A percentile compares a stretch with the other conserved stretches of the same genome.
Evolutionary conservation across 2,113 vertebrate genomes (phyloP).

Genomic region (Dipodomys spectabilis): DNA sequence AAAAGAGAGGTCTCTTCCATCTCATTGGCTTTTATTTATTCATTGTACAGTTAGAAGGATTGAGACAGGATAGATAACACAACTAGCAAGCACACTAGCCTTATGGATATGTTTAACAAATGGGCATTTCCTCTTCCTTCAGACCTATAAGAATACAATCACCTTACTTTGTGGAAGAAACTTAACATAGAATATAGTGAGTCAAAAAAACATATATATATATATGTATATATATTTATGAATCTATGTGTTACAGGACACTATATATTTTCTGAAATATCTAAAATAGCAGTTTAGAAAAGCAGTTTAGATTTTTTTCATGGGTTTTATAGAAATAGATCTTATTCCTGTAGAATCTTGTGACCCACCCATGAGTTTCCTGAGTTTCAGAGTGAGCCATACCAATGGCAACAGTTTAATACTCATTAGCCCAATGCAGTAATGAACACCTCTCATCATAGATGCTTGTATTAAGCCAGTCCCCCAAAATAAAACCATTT

Average conservation of each 20-base stretch:
- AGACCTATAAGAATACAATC: conserved; percentile 44
- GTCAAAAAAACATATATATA: too few relatives aligned
- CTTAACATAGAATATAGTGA: not conserved
- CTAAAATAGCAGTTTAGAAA: not conserved
- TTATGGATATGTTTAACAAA: conserved; percentile 27
- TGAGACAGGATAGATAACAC: not conserved
- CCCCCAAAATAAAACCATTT: conserved; percentile 17
- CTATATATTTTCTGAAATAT: conserved; percentile 46
- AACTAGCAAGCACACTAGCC: not conserved
- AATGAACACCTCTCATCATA: not conserved
- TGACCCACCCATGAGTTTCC: not conserved
- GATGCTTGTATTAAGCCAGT: not conserved
- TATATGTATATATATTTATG: not conserved
- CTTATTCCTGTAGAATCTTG: conserved; percentile 37
- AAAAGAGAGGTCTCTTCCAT: not conserved
- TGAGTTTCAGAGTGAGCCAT: not conserved
- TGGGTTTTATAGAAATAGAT: conserved; percentile 38
- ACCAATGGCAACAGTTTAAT: not conserved
- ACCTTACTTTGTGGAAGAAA: conserved; percentile 23
- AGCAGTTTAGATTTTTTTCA: conserved; percentile 37
- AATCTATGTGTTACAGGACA: conserved; percentile 27
- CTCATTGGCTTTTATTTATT: not conserved
- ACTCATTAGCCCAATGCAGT: not conserved
- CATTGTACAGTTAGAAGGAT: not conserved
- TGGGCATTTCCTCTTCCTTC: conserved; percentile 28